A percentile compares a stretch with the other conserved stretches of the same genome.
Conservation (phyloP, 92 coral and sea anemone genomes). For the Epizoanthus stellaris region DNA sequence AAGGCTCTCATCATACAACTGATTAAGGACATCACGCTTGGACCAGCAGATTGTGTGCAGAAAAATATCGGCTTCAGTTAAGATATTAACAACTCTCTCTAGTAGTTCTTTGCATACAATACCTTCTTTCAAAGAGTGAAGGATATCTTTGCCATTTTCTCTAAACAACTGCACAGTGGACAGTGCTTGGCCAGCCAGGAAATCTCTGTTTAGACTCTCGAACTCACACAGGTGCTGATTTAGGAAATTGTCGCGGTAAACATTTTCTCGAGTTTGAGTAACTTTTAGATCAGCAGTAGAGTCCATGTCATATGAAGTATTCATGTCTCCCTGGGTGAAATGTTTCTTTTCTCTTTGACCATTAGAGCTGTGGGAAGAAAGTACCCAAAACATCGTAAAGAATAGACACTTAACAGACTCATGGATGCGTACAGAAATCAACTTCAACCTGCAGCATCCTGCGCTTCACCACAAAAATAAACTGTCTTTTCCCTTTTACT, state of each 20-base stretch:
- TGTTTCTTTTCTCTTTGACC: no score
- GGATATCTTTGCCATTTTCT: not conserved
- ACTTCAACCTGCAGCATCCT: no score
- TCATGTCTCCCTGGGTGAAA: no score
- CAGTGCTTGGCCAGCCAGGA: not conserved
- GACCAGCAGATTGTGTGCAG: not conserved
- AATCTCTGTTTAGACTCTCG: not conserved
- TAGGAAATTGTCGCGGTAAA: not conserved
- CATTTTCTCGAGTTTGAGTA: no score
- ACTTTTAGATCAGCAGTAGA: no score
- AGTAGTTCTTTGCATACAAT: not conserved
- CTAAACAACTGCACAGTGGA: not conserved
- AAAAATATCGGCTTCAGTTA: not conserved
- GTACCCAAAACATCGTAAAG: no score
- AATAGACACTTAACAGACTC: no score
- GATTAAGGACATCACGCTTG: not conserved
- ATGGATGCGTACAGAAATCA: no score
- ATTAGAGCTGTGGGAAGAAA: no score
- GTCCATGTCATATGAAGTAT: no score
- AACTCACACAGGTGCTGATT: not conserved
- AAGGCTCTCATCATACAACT: not conserved
- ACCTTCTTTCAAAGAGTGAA: not conserved
- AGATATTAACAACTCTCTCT: not conserved
- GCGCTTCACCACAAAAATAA: no score
- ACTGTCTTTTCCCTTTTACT: no score